Conservation (phyloP, 2,113 vertebrate species). For the Phaethon lepturus region DNA sequence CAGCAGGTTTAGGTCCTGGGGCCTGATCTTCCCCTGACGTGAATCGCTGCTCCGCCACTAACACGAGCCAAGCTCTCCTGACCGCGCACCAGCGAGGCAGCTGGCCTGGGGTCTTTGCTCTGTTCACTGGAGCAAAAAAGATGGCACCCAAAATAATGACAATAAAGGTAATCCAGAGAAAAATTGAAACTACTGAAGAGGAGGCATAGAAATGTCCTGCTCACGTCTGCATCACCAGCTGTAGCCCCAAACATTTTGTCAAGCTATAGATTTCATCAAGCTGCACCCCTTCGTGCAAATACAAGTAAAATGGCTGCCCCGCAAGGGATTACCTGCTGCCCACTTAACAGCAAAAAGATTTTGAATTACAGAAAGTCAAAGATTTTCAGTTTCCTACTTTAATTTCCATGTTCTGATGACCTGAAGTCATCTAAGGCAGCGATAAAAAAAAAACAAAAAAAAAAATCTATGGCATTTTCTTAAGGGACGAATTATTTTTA, state of each 20-base stretch:
- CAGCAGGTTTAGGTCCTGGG: not conserved
- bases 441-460: not conserved
- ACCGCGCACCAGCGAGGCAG: fast-evolving
- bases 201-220: not conserved
- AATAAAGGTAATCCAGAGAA: not conserved
- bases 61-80: not conserved
- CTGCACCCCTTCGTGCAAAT: not conserved
- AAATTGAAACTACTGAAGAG: not conserved
- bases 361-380: not conserved
- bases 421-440: not conserved
- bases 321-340: not conserved
- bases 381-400: not conserved
- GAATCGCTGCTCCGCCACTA: not conserved
- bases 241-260: not conserved
- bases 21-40: not conserved
- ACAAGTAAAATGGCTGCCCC: not conserved
- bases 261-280: not conserved
- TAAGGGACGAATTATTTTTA: slow-evolving; percentile 46
- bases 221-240: not conserved
- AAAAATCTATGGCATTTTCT: not conserved
- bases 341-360: not conserved
- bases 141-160: not conserved
- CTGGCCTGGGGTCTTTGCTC: not conserved
- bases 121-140: not conserved
- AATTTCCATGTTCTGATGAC: slow-evolving; percentile 4